Percentiles rank a stretch among this genome's conserved stretches.
phyloP scores from a whole-genome alignment of 1,140 invertebrate genomes.

The Varroa destructor region DNA sequence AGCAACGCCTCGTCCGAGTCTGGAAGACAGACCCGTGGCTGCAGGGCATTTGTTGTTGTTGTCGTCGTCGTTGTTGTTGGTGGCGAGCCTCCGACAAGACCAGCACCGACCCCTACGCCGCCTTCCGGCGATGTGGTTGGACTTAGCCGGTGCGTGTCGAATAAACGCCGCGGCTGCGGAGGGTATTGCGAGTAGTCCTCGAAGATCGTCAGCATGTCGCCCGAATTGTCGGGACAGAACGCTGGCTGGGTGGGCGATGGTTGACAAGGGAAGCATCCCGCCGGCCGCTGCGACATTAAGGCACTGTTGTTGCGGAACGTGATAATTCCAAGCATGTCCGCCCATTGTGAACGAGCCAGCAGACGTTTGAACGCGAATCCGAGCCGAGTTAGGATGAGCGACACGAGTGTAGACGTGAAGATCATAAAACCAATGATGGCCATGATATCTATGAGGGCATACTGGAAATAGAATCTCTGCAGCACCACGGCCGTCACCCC shows the following conservation, averaged over 20 bases:
- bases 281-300: slow-evolving; percentile 27
- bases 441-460: slow-evolving; percentile 23
- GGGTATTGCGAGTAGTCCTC: slow-evolving; percentile 27
- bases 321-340: slow-evolving; percentile 26
- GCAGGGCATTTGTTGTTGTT: too few relatives aligned
- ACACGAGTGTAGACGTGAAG: slow-evolving; percentile 23
- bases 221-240: slow-evolving; percentile 26
- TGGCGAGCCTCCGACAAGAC: too few relatives aligned
- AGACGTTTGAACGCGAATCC: slow-evolving; percentile 25
- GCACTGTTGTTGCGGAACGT: slow-evolving; percentile 28
- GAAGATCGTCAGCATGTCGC: slow-evolving; percentile 24
- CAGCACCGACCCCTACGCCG: neutral
- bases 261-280: slow-evolving; percentile 21
- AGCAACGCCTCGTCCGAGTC: slow-evolving; percentile 21
- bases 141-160: slow-evolving; percentile 17
- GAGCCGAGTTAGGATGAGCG: slow-evolving; percentile 26
- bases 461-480: slow-evolving; percentile 26
- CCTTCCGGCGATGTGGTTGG: slow-evolving; percentile 24
- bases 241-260: slow-evolving; percentile 20
- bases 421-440: slow-evolving; percentile 28
- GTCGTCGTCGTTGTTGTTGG: too few relatives aligned
- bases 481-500: slow-evolving; percentile 27
- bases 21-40: slow-evolving; percentile 10
- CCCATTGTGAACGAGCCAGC: slow-evolving; percentile 26
- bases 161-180: slow-evolving; percentile 13